Evolutionary conservation across 2,888 invertebrate genomes (phyloP).

Genomic region (Apoda limacodes): DNA sequence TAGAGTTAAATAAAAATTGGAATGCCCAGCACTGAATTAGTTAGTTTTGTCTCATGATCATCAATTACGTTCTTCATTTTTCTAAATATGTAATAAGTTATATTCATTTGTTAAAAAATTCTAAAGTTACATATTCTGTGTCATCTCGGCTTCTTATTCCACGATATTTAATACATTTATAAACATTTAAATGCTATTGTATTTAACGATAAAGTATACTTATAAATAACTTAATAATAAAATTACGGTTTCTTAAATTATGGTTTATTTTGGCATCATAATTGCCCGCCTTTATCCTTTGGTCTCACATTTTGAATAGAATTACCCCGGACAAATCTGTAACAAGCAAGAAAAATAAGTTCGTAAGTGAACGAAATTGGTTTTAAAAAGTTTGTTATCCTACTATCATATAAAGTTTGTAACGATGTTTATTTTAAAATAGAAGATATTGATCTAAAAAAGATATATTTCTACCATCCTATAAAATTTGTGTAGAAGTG

Average conservation of each 20-base stretch:
- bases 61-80: constrained; percentile 8
- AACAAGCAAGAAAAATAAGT: constrained; percentile 37
- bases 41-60: constrained; percentile 10
- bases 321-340: constrained; percentile 39
- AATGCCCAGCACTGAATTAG: constrained; percentile 51
- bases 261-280: constrained; percentile 35
- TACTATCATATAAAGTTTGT: no score
- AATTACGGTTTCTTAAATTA: constrained; percentile 60
- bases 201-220: constrained; percentile 38
- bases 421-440: no score
- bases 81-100: no score
- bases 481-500: no score
- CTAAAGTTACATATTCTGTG: constrained; percentile 14
- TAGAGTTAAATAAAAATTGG: constrained; percentile 48
- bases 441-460: no score
- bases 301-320: constrained; percentile 41
- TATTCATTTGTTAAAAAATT: no score
- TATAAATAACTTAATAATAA: constrained; percentile 49
- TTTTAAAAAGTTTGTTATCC: no score
- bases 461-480: no score
- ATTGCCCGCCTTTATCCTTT: constrained; percentile 40
- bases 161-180: constrained; percentile 16
- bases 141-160: constrained; percentile 18
- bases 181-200: constrained; percentile 54
- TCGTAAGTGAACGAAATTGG: no score